phyloP scores from a whole-genome alignment of 2,888 invertebrate species.

The Drosophila anomalata region DNA sequence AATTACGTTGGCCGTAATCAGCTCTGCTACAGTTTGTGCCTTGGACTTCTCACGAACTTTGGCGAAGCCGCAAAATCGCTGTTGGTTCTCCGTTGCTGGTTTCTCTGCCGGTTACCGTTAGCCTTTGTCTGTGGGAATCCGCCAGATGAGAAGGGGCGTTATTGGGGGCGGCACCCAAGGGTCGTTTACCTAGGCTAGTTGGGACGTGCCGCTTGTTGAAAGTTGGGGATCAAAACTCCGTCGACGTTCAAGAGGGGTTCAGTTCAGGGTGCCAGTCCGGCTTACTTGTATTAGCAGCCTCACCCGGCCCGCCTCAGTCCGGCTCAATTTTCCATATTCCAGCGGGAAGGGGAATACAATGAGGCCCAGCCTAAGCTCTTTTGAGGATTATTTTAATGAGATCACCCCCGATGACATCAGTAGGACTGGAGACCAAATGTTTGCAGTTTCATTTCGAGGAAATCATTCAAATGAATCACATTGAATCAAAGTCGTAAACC shows the following conservation, averaged over 20 bases:
- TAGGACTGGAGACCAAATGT: not conserved
- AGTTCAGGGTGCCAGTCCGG: constrained; percentile 7
- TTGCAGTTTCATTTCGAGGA: not conserved
- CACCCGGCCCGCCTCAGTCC: constrained; percentile 16
- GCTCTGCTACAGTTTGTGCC: constrained; percentile 72
- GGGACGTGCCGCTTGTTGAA: constrained; percentile 59
- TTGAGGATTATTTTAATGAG: constrained; percentile 24
- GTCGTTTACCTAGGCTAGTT: constrained; percentile 66
- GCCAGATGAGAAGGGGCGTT: constrained; percentile 16
- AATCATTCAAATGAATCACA: not conserved
- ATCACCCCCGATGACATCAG: constrained; percentile 27
- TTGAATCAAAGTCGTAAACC: too few species aligned
- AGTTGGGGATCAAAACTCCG: constrained; percentile 57
- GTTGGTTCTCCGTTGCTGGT: constrained; percentile 4
- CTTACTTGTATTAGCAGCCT: not conserved
- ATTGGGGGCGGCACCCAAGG: constrained; percentile 38
- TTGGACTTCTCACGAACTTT: constrained; percentile 68
- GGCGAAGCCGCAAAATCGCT: constrained; percentile 64
- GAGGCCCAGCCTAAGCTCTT: constrained; percentile 21
- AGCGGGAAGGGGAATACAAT: constrained; percentile 15
- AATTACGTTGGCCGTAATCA: constrained; percentile 70
- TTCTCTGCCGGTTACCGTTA: constrained; percentile 53
- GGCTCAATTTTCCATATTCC: not conserved
- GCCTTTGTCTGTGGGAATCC: constrained; percentile 56
- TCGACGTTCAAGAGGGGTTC: constrained; percentile 51